Evolutionary conservation across 2,888 invertebrate species (phyloP).

Genomic region (Mystacides longicornis): DNA sequence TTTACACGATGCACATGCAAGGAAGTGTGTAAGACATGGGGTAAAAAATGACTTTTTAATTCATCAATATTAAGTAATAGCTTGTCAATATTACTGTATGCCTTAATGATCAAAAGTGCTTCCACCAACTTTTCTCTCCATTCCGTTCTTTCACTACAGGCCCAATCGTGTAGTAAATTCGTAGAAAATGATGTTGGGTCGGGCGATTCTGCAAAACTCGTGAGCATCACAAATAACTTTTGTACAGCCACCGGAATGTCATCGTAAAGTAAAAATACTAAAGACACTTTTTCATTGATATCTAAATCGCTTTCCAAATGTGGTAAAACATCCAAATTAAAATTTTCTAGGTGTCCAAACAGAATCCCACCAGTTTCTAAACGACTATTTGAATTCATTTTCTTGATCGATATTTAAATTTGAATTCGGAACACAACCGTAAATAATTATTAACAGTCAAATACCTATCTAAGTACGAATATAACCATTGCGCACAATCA

Average conservation of each 20-base stretch:
- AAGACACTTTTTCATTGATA: slow-evolving; percentile 38
- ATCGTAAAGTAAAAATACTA: slow-evolving; percentile 19
- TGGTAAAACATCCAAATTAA: slow-evolving; percentile 32
- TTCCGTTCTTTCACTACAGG: slow-evolving; percentile 27
- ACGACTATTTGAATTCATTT: too few relatives aligned
- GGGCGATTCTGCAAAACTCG: not conserved
- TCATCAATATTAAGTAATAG: slow-evolving; percentile 34
- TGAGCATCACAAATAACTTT: slow-evolving; percentile 33
- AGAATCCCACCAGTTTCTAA: too few relatives aligned
- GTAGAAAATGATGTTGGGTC: not conserved
- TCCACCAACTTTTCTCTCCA: slow-evolving; percentile 47
- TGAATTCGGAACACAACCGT: too few relatives aligned
- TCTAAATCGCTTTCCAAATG: slow-evolving; percentile 41
- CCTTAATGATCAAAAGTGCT: slow-evolving; percentile 45
- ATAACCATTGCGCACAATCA: too few relatives aligned
- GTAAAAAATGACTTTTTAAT: slow-evolving; percentile 32
- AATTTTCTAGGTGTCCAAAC: too few relatives aligned
- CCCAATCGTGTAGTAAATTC: slow-evolving; percentile 31
- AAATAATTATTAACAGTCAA: too few relatives aligned
- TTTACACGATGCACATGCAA: slow-evolving; percentile 37
- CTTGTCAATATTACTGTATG: slow-evolving; percentile 35
- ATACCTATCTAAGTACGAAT: too few relatives aligned
- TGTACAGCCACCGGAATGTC: slow-evolving; percentile 16
- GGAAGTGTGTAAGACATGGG: slow-evolving; percentile 33
- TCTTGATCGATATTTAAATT: too few relatives aligned